Conservation (phyloP, 2,888 invertebrate species). For the Neoitamus cyanurus region DNA sequence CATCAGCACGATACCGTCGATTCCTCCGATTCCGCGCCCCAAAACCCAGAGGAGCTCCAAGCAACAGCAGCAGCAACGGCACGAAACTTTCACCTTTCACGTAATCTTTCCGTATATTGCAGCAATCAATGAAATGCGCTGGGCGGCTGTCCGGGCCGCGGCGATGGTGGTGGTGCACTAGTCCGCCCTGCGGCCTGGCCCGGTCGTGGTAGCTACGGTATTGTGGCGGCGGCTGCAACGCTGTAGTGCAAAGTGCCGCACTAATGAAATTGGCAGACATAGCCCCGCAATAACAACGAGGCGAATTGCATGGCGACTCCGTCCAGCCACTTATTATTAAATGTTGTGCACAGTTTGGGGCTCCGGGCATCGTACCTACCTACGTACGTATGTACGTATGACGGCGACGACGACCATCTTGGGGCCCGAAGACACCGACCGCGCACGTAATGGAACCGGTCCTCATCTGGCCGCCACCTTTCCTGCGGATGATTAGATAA, state of each 20-base stretch:
- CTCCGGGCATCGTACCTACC: background rate
- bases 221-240: background rate
- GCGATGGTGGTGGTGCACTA: background rate
- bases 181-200: background rate
- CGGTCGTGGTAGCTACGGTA: background rate
- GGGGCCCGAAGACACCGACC: background rate
- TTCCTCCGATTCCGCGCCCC: background rate
- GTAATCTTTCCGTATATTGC: constrained; percentile 60
- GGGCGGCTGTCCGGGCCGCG: constrained; percentile 42
- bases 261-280: constrained; percentile 24
- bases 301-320: background rate
- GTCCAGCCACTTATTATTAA: constrained; percentile 22
- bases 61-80: background rate
- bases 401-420: background rate
- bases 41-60: background rate
- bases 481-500: constrained; percentile 47
- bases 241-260: background rate
- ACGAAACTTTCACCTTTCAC: constrained; percentile 65
- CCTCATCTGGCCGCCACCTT: constrained; percentile 40
- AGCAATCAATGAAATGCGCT: constrained; percentile 52
- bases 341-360: constrained; percentile 29
- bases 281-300: background rate
- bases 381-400: background rate
- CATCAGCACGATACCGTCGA: background rate
- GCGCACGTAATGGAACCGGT: constrained; percentile 46